phyloP scores from a whole-genome alignment of 2,113 vertebrate genomes.

The Psammodynastes pulverulentus region DNA sequence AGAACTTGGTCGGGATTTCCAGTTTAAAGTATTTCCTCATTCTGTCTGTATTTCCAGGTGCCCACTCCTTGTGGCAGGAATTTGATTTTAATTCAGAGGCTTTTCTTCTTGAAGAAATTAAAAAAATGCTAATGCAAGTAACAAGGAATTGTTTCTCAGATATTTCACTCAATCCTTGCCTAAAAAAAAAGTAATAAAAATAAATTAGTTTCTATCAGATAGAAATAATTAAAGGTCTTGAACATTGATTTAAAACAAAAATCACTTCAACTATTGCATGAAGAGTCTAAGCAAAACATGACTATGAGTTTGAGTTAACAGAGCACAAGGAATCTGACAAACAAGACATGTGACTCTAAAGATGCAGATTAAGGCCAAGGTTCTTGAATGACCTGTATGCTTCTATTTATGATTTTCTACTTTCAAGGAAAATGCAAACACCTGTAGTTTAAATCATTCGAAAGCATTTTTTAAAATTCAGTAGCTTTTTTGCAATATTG shows the following conservation, averaged over 20 bases:
- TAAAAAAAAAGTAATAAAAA: slow-evolving; percentile 57
- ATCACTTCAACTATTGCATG: slow-evolving; percentile 23
- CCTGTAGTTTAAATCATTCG: slow-evolving; percentile 36
- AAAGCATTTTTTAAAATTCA: background rate
- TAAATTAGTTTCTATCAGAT: slow-evolving; percentile 40
- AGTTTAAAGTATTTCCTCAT: slow-evolving; percentile 58
- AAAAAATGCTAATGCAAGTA: slow-evolving; percentile 47
- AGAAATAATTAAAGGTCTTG: background rate
- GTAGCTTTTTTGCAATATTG: background rate
- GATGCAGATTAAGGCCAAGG: slow-evolving; percentile 41
- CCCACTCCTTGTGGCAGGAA: slow-evolving; percentile 47
- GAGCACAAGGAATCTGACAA: slow-evolving; percentile 40
- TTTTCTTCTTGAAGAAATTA: slow-evolving; percentile 61
- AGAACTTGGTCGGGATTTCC: slow-evolving; percentile 58
- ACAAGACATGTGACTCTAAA: slow-evolving; percentile 32
- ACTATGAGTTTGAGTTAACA: slow-evolving; percentile 46
- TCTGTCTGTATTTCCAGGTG: slow-evolving; percentile 42
- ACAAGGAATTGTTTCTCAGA: slow-evolving; percentile 57
- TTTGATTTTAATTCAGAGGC: slow-evolving; percentile 48
- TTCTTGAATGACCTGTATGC: background rate
- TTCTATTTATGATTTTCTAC: background rate
- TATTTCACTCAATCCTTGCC: slow-evolving; percentile 61
- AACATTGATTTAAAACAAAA: background rate
- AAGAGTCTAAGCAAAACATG: slow-evolving; percentile 34
- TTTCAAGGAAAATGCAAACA: slow-evolving; percentile 22